phyloP scores from a whole-genome alignment of 2,797 vertebrate species.

The Anguilla megastoma region DNA sequence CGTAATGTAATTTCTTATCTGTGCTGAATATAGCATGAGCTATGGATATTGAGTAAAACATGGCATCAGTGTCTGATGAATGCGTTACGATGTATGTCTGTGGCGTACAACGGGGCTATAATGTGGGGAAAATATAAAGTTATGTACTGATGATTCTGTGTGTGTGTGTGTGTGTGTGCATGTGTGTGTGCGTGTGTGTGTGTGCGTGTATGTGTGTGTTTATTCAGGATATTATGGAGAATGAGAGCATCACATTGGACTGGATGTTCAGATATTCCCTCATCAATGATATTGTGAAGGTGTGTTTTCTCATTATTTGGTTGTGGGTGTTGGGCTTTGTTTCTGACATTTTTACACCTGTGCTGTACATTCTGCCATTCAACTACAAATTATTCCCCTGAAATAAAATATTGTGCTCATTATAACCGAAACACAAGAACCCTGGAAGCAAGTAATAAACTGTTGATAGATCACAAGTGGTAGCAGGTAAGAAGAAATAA shows the following conservation, averaged over 20 bases:
- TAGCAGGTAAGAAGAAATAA: no score
- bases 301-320: conserved; percentile 45
- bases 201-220: conserved; percentile 8
- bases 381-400: no score
- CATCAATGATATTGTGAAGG: conserved; percentile 91
- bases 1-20: conserved; percentile 17
- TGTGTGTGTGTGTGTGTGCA: neutral
- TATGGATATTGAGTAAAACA: neutral
- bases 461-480: neutral
- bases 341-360: neutral
- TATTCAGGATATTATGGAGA: conserved; percentile 90
- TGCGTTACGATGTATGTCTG: neutral
- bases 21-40: conserved; percentile 23
- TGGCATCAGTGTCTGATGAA: neutral
- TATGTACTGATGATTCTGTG: neutral
- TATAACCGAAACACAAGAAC: neutral
- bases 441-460: neutral
- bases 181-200: neutral
- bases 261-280: conserved; percentile 97
- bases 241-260: conserved; percentile 92
- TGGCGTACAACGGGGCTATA: neutral
- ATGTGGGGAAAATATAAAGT: conserved; percentile 1
- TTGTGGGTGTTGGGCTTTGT: neutral
- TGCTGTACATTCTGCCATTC: neutral
- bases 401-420: neutral